Evolutionary conservation across 2,888 invertebrate genomes (phyloP), one percentile per base, ranked within the genome.

Genomic region (Lycia hirtaria): DNA sequence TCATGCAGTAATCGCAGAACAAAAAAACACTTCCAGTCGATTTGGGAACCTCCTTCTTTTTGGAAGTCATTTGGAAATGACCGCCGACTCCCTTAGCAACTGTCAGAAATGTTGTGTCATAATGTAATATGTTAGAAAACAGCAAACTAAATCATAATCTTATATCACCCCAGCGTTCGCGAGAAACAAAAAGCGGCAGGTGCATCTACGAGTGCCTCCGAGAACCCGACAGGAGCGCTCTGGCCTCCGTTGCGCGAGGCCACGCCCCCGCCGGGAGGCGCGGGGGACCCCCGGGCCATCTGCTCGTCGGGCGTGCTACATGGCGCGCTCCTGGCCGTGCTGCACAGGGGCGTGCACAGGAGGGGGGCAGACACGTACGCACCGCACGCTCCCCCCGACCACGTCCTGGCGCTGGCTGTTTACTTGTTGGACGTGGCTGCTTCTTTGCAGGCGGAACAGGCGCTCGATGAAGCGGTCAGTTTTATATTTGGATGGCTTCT

Each of bases 391-490:
- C 89, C 90, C 19, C 96, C 97, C 41, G 98, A 99, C 86, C 97
- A 98, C 84, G 95, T 98, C 71, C 93, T 98, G 72, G 97, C 98
- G 50, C 90, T 98, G 56, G 94, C 96, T 44, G 93, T 98, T 12
- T 98, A 97, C 83, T 93, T 99, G 56, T 90, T 99, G 60, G 97
- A 97, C 83, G 95, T 97, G 83, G 96, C 97, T 24, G 94, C 97
- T 5, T 93, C 85, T 62, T 79, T 85, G 51, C 86, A 84, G 62
- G 78, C 76, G 33, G 87, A 86, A 71, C 67, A 68, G 1, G 74
- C 76, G 41, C 14, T 19, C 0, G 19, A 30, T 0, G 35, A 30
- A 9, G 30, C 26, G 51, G 52, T 52, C 2, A 41, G 32, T n/a
- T 1, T 1, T 20, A 1, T 15, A n/a, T n/a, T n/a, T n/a, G n/a